Evolutionary conservation across 2,113 vertebrate species (phyloP).

Genomic region (Pseudonaja textilis): DNA sequence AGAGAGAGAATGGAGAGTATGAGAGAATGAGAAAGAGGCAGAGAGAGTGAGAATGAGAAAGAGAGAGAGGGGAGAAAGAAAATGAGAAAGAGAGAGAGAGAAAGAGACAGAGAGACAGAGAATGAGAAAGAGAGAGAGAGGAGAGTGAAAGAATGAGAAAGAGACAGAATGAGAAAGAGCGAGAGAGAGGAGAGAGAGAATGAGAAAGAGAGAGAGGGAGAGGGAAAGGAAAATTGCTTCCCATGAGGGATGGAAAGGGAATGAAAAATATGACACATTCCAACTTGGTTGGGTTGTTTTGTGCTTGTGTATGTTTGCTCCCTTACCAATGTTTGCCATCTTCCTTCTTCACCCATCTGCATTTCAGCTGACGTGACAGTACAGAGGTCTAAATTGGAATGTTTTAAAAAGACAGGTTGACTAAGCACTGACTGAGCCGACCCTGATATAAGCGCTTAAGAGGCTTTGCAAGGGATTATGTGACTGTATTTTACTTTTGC

Average conservation of each 20-base stretch:
- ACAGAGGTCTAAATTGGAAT: conserved; percentile 49
- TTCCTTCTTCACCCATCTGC: conserved; percentile 11
- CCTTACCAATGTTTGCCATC: not conserved
- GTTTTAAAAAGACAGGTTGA: conserved; percentile 60
- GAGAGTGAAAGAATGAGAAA: not conserved
- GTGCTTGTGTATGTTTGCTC: not conserved
- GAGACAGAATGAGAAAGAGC: not conserved
- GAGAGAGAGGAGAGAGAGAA: not conserved
- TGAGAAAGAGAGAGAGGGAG: not conserved
- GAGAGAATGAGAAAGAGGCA: not conserved
- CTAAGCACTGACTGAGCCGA: conserved; percentile 62
- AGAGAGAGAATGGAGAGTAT: too few species aligned
- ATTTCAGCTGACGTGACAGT: conserved; percentile 41
- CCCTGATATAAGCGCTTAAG: conserved; percentile 70
- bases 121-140: not conserved
- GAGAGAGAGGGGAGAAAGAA: not conserved
- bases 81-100: too few species aligned
- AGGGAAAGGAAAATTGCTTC: not conserved
- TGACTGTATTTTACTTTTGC: conserved; percentile 68
- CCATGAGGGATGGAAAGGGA: not conserved
- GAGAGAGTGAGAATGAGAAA: not conserved
- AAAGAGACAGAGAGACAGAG: accelerated
- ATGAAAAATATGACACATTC: not conserved
- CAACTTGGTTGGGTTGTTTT: not conserved
- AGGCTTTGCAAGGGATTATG: conserved; percentile 74